Conservation (phyloP, 2,113 vertebrate species). For the Triplophysa dalaica region DNA sequence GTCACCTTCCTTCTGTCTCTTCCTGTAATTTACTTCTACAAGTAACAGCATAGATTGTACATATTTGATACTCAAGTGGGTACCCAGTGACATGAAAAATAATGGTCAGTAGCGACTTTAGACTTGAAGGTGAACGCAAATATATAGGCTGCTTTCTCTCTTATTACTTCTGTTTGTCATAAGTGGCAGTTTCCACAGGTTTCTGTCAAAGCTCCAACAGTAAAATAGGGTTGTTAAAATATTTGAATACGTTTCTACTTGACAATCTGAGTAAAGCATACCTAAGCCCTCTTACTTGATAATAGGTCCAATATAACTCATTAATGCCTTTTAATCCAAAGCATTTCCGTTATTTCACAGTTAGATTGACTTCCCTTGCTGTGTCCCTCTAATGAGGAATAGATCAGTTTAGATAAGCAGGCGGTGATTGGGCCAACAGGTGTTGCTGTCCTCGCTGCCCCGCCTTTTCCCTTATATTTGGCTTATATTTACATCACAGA, state of each 20-base stretch:
- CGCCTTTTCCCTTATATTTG: conserved; percentile 52
- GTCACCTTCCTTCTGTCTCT: conserved; percentile 61
- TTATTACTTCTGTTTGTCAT: conserved; percentile 52
- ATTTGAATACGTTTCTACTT: conserved; percentile 50
- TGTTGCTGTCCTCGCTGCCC: conserved; percentile 57
- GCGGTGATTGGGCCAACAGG: conserved; percentile 71
- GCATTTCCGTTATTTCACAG: not conserved
- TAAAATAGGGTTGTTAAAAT: conserved; percentile 43
- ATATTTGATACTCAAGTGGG: conserved; percentile 5
- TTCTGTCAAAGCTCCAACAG: conserved; percentile 52
- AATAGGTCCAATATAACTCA: conserved; percentile 11
- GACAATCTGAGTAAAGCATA: conserved; percentile 24
- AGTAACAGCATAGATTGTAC: conserved; percentile 56
- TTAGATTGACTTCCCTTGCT: not conserved
- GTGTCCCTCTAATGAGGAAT: not conserved
- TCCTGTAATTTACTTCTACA: conserved; percentile 72
- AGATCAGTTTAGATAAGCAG: conserved; percentile 59
- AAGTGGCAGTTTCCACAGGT: conserved; percentile 55
- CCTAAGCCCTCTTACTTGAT: conserved; percentile 43
- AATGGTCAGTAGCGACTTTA: not conserved
- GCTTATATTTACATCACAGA: conserved; percentile 56
- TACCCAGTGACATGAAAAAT: not conserved
- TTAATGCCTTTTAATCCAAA: not conserved
- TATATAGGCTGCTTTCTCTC: conserved; percentile 53
- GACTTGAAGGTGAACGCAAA: conserved; percentile 47